A percentile compares a stretch with the other conserved stretches of the same genome.
Evolutionary conservation across 2,888 invertebrate species (phyloP).

Genomic region (Graphium colonna): DNA sequence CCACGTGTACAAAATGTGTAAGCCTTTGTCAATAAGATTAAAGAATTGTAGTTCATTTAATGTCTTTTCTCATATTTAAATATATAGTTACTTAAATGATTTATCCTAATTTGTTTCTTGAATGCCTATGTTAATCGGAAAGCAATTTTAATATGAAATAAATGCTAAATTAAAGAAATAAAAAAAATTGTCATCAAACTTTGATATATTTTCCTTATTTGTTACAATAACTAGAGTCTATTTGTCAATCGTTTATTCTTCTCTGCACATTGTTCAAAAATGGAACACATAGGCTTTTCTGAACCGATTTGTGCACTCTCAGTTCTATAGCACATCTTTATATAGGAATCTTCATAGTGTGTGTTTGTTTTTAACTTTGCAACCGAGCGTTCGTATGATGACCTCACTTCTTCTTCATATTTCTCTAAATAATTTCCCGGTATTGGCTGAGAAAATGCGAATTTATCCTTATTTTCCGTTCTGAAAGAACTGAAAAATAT

Average conservation of each 20-base stretch:
- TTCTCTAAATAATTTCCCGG: slow-evolving; percentile 40
- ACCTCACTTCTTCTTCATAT: slow-evolving; percentile 48
- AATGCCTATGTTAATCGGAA: too few species aligned
- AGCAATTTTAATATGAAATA: too few species aligned
- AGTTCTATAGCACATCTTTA: slow-evolving; percentile 39
- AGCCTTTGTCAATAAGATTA: too few species aligned
- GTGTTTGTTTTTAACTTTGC: slow-evolving; percentile 43
- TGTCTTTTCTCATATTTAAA: too few species aligned
- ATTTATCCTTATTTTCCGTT: slow-evolving; percentile 63
- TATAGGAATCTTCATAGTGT: slow-evolving; percentile 38
- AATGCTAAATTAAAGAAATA: too few species aligned
- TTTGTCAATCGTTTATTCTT: slow-evolving; percentile 3
- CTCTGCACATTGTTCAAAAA: slow-evolving; percentile 47
- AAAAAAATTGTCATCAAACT: too few species aligned
- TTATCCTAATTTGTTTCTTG: too few species aligned
- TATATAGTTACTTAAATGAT: too few species aligned
- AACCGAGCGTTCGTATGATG: slow-evolving; percentile 40
- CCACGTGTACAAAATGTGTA: too few species aligned
- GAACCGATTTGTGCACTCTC: slow-evolving; percentile 53
- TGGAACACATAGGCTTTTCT: slow-evolving; percentile 50
- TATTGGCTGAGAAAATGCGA: slow-evolving; percentile 37
- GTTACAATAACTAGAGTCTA: too few species aligned
- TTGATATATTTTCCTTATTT: too few species aligned
- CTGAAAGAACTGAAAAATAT: slow-evolving; percentile 51
- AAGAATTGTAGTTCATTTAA: too few species aligned